These are phyloP conservation scores for Eciton burchellii DNA, from an alignment of 1,140 invertebrate species.

Conservation along the genomic window DNA sequence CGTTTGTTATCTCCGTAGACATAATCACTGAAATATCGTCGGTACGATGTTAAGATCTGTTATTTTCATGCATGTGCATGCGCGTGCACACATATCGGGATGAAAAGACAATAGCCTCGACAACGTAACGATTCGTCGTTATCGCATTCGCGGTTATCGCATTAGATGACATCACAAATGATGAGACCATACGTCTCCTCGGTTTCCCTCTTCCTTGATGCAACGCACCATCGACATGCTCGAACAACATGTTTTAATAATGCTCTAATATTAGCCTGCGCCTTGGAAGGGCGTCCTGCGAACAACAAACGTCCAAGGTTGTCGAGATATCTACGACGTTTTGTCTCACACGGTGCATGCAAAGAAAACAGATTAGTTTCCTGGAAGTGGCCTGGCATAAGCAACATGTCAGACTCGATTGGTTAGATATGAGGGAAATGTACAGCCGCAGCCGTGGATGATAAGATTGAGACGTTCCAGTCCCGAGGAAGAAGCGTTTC, in stretches of 20 bases:
- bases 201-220: conserved; percentile 3
- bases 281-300: too few relatives aligned
- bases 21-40: conserved; percentile 9
- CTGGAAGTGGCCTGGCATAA: conserved; percentile 28
- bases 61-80: neutral
- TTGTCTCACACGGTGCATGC: neutral
- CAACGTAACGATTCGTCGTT: neutral
- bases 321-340: conserved; percentile 2
- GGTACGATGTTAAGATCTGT: neutral
- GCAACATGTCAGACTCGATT: conserved; percentile 43
- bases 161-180: conserved; percentile 38
- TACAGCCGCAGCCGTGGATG: conserved; percentile 8
- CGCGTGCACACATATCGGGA: neutral
- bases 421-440: conserved; percentile 48
- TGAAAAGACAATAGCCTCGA: conserved; percentile 6
- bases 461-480: conserved; percentile 39
- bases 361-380: conserved; percentile 3
- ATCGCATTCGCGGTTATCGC: neutral
- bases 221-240: neutral
- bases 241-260: neutral
- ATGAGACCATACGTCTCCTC: neutral
- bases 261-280: neutral
- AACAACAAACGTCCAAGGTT: neutral
- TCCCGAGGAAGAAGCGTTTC: conserved; percentile 19
- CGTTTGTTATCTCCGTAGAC: conserved; percentile 10